These are phyloP conservation scores for Trisateles emortualis DNA, from an alignment of 2,888 invertebrate genomes.

Conservation along the genomic window DNA sequence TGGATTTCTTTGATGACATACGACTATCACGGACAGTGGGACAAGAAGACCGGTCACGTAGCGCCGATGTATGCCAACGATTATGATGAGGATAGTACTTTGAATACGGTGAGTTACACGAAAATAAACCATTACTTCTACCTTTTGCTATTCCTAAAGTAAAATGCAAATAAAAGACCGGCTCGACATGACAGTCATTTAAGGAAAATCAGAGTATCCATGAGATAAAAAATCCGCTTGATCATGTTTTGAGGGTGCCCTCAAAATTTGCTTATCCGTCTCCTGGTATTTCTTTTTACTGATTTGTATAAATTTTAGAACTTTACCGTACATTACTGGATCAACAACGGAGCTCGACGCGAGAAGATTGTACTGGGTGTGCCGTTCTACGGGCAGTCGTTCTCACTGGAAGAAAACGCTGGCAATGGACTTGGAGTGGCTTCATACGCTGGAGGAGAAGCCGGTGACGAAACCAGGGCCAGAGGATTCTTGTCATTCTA, in stretches of 20 bases:
- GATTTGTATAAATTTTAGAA: slow-evolving; percentile 85
- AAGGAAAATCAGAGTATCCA: too few species aligned
- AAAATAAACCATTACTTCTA: neutral
- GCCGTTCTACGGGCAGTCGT: slow-evolving; percentile 96
- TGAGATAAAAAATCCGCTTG: too few species aligned
- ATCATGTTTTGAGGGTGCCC: too few species aligned
- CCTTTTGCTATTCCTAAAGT: too few species aligned
- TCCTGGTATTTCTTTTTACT: neutral
- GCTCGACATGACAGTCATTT: too few species aligned
- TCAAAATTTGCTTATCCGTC: too few species aligned
- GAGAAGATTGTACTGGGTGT: slow-evolving; percentile 94
- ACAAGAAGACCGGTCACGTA: slow-evolving; percentile 95
- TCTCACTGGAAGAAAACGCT: slow-evolving; percentile 90
- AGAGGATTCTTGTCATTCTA: slow-evolving; percentile 96
- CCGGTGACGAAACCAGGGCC: slow-evolving; percentile 95
- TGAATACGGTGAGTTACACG: slow-evolving; percentile 89
- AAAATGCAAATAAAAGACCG: too few species aligned
- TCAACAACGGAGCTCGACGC: slow-evolving; percentile 92
- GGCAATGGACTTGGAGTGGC: slow-evolving; percentile 91
- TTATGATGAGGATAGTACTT: slow-evolving; percentile 90
- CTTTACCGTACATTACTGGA: slow-evolving; percentile 95
- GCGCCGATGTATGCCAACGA: slow-evolving; percentile 94
- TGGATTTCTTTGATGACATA: slow-evolving; percentile 97
- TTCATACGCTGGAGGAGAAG: slow-evolving; percentile 95
- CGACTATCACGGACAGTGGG: slow-evolving; percentile 97